Conservation (phyloP, 2,888 invertebrate genomes). For the Icerya purchasi region DNA sequence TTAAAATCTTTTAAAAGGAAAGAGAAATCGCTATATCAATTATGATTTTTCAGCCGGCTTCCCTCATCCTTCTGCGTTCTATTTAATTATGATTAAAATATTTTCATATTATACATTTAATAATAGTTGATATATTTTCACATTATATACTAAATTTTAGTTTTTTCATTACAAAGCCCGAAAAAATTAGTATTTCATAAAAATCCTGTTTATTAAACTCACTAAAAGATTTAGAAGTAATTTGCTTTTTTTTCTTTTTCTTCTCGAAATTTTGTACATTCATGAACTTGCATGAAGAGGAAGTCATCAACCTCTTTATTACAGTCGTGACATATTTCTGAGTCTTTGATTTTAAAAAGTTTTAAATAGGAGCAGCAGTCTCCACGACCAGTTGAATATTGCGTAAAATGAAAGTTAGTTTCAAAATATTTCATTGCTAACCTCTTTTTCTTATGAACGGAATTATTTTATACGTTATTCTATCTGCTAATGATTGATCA, state of each 20-base stretch:
- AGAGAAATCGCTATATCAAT: background rate
- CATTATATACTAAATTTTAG: background rate
- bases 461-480: background rate
- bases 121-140: background rate
- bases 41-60: background rate
- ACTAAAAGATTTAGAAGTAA: background rate
- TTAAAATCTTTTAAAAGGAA: no score
- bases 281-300: background rate
- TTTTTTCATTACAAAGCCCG: no score
- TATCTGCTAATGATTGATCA: background rate
- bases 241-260: no score
- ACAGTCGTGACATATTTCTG: background rate
- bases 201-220: background rate
- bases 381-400: no score
- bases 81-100: background rate
- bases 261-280: background rate
- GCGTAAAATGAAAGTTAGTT: no score
- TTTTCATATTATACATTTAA: background rate
- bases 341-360: background rate
- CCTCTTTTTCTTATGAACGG: no score
- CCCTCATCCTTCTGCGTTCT: background rate
- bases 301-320: background rate
- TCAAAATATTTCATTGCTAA: background rate
- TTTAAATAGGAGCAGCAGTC: no score
- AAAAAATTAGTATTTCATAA: no score